Percentiles rank a stretch among this genome's conserved stretches.
phyloP scores from a whole-genome alignment of 1,140 invertebrate species.

The Propsilocerus akamusi region DNA sequence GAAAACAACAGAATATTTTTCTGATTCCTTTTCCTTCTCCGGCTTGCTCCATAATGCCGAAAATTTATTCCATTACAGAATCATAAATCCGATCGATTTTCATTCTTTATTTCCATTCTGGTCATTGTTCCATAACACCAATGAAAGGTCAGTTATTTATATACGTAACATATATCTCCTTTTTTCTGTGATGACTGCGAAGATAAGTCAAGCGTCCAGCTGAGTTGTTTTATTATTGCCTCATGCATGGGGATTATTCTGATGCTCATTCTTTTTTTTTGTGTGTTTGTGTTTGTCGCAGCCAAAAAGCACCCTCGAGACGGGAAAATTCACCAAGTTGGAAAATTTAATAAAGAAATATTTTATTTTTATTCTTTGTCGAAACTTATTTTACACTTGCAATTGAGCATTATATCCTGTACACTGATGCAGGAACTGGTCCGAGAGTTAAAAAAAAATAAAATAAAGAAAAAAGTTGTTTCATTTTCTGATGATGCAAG shows the following conservation, averaged over 20 bases:
- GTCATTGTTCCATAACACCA: neutral
- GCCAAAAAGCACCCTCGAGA: no score
- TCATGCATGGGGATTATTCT: neutral
- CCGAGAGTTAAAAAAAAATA: no score
- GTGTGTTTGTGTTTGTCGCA: neutral
- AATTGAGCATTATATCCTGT: constrained; percentile 1
- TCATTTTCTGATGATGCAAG: neutral
- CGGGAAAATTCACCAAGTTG: neutral
- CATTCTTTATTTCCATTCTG: neutral
- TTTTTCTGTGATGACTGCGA: neutral
- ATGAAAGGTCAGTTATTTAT: constrained; percentile 4
- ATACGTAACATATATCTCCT: no score
- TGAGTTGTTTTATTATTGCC: constrained; percentile 1
- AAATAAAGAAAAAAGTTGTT: neutral
- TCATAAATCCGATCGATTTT: constrained; percentile 3
- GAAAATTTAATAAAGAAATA: constrained; percentile 2
- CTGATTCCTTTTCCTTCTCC: no score
- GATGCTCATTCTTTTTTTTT: neutral
- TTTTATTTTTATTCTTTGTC: neutral
- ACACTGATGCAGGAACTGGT: no score
- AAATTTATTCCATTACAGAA: neutral
- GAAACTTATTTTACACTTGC: constrained; percentile 2
- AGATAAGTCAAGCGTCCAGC: constrained; percentile 3
- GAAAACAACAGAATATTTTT: neutral
- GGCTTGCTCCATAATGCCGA: no score